A percentile compares a stretch with the other conserved stretches of the same genome.
These are phyloP conservation scores for Galeopsomyia nigrocyanea DNA, from an alignment of 2,888 invertebrate species.

Conservation along the genomic window DNA sequence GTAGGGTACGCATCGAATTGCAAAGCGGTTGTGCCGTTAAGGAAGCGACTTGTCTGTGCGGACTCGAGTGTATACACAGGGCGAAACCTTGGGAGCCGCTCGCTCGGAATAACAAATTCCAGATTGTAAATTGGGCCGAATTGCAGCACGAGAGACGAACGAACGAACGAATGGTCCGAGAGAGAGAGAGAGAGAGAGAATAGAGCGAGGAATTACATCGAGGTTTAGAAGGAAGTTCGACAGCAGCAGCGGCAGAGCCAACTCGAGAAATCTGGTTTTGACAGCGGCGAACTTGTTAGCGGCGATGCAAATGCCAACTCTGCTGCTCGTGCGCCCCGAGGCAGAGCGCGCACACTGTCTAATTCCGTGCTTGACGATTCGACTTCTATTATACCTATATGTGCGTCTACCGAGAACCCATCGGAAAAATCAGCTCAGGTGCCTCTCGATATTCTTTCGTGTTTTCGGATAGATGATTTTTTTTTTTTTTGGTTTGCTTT, in stretches of 20 bases:
- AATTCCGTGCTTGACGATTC: conserved; percentile 14
- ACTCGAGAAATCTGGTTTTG: conserved; percentile 48
- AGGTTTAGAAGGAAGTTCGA: conserved; percentile 45
- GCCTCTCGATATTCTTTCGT: background rate
- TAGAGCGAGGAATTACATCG: conserved; percentile 46
- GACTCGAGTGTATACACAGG: background rate
- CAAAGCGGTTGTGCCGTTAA: conserved; percentile 44
- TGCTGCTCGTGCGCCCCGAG: background rate
- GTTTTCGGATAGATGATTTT: background rate
- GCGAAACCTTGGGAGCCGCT: conserved; percentile 37
- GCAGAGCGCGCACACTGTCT: background rate
- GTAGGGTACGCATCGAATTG: conserved; percentile 49
- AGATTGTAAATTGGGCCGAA: conserved; percentile 48
- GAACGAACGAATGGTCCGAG: background rate
- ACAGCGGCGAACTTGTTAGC: conserved; percentile 44
- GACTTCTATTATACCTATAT: background rate
- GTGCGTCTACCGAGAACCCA: background rate
- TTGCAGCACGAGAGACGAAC: conserved; percentile 26
- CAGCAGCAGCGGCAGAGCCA: conserved; percentile 46
- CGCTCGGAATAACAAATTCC: conserved; percentile 50
- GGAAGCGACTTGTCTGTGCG: conserved; percentile 22
- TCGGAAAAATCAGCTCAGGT: background rate
- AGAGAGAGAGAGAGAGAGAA: conserved; percentile 18
- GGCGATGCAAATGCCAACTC: conserved; percentile 39
- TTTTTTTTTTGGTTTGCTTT: no score